A percentile compares a stretch with the other conserved stretches of the same genome.
These are phyloP conservation scores for Festucalex cinctus DNA, from an alignment of 2,113 vertebrate genomes.

Conservation along the genomic window DNA sequence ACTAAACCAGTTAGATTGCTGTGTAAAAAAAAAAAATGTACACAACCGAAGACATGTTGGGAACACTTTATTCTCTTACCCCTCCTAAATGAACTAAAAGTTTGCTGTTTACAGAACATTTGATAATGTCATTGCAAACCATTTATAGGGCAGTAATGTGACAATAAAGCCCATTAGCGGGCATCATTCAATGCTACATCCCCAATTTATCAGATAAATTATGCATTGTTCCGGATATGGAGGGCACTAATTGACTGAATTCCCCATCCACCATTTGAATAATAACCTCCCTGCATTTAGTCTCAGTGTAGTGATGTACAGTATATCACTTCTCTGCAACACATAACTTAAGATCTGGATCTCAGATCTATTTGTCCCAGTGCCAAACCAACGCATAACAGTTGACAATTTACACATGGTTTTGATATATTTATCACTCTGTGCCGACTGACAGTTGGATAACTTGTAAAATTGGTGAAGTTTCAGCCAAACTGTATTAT, in stretches of 20 bases:
- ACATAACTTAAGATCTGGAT: neutral
- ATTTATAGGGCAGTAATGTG: slow-evolving; percentile 32
- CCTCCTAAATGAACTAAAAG: neutral
- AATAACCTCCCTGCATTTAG: slow-evolving; percentile 31
- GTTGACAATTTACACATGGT: neutral
- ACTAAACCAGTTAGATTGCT: neutral
- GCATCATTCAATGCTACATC: slow-evolving; percentile 67
- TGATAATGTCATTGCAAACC: neutral
- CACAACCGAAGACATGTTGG: neutral
- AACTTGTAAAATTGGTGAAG: neutral
- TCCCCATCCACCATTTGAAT: slow-evolving; percentile 57
- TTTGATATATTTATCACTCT: neutral
- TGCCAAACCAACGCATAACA: neutral
- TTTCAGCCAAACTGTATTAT: neutral
- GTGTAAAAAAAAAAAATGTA: no score
- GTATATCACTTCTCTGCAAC: neutral
- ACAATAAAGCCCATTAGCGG: slow-evolving; percentile 65
- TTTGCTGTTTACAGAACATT: slow-evolving; percentile 27
- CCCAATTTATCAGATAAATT: slow-evolving; percentile 68
- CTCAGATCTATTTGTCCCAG: neutral
- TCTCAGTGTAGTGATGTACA: neutral
- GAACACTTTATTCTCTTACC: neutral
- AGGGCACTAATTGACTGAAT: slow-evolving; percentile 57
- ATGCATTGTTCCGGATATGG: slow-evolving; percentile 70
- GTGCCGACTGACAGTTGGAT: neutral